Evolutionary conservation across 1,140 invertebrate genomes (phyloP), one percentile per base, ranked within the genome.

Genomic region (Chrysoperla carnea): DNA sequence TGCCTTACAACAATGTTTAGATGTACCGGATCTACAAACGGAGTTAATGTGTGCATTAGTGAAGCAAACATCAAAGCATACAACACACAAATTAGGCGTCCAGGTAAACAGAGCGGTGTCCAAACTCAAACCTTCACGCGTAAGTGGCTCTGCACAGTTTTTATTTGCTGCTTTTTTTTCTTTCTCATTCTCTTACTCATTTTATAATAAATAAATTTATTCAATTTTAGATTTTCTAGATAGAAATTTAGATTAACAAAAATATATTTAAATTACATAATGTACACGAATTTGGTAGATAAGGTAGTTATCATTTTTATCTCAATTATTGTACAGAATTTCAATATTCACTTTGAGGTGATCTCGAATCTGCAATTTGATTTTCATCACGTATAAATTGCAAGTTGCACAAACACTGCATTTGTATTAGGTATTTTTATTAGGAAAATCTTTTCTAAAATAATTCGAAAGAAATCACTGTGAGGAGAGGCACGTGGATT

Each of bases 21-120:
- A 89, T 51, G 78, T 83, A 57, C 73, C 78, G 42, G 87, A 93
- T 64, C 71, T 95, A 44, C 89, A 94, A 58, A 80, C 85, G 54
- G 91, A 95, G 72, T 74, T 95, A 56, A 81, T 87, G 53, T 86
- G 86, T 56, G 84, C 84, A 45, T 67, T 95, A 46, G 81, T 91
- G 51, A 89, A 89, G 62, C 91, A 95, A 71, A 92, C 88, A 42
- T 85, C 87, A 54, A 76, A 83, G 55, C 85, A 89, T 67, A 76
- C 78, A 42, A 79, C 83, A 56, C 78, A 82, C 55, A 84, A 81
- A 63, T 72, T 84, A 60, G 85, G 85, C 71, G 84, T 91, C 69
- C 86, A 90, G 84, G 87, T 91, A 84, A 81, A 73, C 58, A 65
- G 68, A 62, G 65, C 64, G 53, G 64, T 62, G 50, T 59, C 55